Evolutionary conservation across 1,140 invertebrate genomes (phyloP), one percentile per base, ranked within the genome.

Genomic region (Gonatopus flavifemur): DNA sequence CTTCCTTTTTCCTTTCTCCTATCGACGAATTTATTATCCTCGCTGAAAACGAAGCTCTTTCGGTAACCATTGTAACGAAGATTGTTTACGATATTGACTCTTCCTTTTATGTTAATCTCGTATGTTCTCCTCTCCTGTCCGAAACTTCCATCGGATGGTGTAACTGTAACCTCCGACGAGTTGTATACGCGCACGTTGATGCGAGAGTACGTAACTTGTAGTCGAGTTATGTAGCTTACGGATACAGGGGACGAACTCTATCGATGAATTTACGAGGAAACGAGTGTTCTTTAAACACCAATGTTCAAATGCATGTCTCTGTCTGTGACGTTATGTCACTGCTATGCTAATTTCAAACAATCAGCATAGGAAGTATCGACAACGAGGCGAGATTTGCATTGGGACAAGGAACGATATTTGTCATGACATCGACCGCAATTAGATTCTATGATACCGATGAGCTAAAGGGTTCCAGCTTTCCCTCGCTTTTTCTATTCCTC

Each of bases 221-320:
- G n/a, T n/a, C n/a, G n/a, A n/a, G n/a, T n/a, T n/a, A n/a, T n/a
- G n/a, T n/a, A 15, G 19, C 20, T 16, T 18, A 31, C 35, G 39
- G 32, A 22, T 25, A n/a, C 19, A 3, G 43, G 35, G 28, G 22
- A 43, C 30, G 49, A 58, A 55, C 61, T n/a, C n/a, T 69, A 76
- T 77, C 73, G 73, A 77, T 64, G 73, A 77, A 77, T 77, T 77
- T 77, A 77, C 65, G 74, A 77, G 59, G 59, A 76, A 76, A 74
- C 72, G 69, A 65, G 73, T 67, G 57, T 57, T 41, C 48, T 13
- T 43, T 42, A 40, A 28, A 57, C 60, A 32, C 51, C 42, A 50
- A 46, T 33, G 60, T 62, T 54, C 20, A 15, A 33, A 62, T 66
- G 59, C 67, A 60, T 61, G 48, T 58, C 55, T 58, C 56, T 52